Evolutionary conservation across 2,888 invertebrate genomes (phyloP).

Genomic region (Drosophila acutilabella): DNA sequence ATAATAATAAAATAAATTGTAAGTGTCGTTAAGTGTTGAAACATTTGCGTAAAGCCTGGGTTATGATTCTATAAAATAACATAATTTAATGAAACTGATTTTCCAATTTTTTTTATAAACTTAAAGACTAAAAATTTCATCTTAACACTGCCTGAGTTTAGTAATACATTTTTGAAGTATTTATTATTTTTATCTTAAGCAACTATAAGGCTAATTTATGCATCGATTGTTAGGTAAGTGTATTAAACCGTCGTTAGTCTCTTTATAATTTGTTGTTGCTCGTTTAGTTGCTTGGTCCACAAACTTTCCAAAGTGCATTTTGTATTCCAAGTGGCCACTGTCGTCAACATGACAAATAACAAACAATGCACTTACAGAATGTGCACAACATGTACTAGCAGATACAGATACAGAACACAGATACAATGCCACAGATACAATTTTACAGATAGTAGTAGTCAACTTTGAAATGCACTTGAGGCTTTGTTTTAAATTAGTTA

Average conservation of each 20-base stretch:
- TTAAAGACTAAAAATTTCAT: too few relatives aligned
- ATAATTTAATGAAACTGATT: too few relatives aligned
- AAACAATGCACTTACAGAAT: constrained; percentile 67
- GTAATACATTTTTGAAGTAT: too few relatives aligned
- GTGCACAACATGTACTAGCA: constrained; percentile 51
- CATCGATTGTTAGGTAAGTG: background rate
- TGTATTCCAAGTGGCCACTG: constrained; percentile 64
- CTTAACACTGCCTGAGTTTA: too few relatives aligned
- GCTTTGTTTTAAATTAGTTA: constrained; percentile 28
- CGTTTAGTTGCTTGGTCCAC: constrained; percentile 23
- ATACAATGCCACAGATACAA: constrained; percentile 34
- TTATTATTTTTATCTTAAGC: too few relatives aligned
- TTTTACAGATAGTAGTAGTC: constrained; percentile 40
- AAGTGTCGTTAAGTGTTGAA: too few relatives aligned
- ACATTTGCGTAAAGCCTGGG: too few relatives aligned
- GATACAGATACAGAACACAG: constrained; percentile 36
- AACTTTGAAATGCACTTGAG: constrained; percentile 77
- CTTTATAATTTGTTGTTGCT: background rate
- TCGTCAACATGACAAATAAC: constrained; percentile 67
- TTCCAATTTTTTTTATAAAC: too few relatives aligned
- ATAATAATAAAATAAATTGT: too few relatives aligned
- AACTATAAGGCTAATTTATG: too few relatives aligned
- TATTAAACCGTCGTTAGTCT: background rate
- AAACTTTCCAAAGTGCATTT: constrained; percentile 75
- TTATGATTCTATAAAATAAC: too few relatives aligned